Conservation (phyloP, 1,140 invertebrate genomes). For the Calliopsis andreniformis region DNA sequence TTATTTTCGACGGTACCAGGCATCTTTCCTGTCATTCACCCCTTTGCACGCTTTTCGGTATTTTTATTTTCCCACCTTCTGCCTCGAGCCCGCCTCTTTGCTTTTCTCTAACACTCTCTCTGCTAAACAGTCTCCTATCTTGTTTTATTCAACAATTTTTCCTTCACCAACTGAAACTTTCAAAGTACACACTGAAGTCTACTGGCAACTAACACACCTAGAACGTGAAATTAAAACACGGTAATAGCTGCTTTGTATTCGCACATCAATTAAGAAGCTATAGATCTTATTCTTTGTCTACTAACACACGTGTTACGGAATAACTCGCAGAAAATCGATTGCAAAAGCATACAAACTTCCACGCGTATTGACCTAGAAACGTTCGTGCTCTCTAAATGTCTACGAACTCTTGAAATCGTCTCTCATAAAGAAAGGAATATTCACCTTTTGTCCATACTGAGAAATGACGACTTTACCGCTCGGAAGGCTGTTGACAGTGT, state of each 20-base stretch:
- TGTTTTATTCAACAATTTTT: too few species aligned
- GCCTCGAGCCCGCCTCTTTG: background rate
- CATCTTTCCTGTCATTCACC: conserved; percentile 43
- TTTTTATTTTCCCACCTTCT: background rate
- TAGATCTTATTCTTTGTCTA: background rate
- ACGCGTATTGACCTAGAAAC: background rate
- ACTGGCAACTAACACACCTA: conserved; percentile 23
- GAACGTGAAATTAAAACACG: conserved; percentile 25
- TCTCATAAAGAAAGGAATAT: too few species aligned
- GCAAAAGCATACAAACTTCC: background rate
- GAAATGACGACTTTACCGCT: too few species aligned
- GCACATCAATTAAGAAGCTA: too few species aligned
- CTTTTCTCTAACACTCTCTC: background rate
- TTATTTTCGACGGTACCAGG: conserved; percentile 39
- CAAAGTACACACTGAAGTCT: too few species aligned
- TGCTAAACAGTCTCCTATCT: background rate
- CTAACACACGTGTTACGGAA: background rate
- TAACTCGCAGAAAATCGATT: conserved; percentile 30
- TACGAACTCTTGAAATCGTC: background rate
- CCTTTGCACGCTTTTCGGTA: conserved; percentile 11
- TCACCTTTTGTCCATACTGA: too few species aligned
- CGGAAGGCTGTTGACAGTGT: background rate
- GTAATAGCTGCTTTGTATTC: background rate
- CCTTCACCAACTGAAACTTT: too few species aligned
- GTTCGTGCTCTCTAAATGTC: background rate